These are phyloP conservation scores for Cyanoramphus novaezelandiae DNA, from an alignment of 2,113 vertebrate species.

Conservation along the genomic window DNA sequence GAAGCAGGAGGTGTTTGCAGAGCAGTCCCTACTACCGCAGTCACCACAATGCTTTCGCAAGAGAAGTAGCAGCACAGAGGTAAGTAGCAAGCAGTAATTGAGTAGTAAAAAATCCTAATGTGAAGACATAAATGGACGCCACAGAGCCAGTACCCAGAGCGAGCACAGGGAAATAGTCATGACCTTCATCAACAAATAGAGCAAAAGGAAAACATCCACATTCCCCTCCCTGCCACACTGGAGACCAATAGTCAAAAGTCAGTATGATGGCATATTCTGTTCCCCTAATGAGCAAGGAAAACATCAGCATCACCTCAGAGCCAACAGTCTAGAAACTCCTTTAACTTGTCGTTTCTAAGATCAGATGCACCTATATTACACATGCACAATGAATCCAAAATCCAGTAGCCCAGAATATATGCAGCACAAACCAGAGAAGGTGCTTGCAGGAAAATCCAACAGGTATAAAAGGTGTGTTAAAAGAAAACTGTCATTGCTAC, in stretches of 20 bases:
- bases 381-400: not conserved
- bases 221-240: not conserved
- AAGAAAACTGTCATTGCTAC: not conserved
- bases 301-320: not conserved
- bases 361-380: not conserved
- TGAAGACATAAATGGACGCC: not conserved
- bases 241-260: not conserved
- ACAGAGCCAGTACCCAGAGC: not conserved
- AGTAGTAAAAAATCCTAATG: not conserved
- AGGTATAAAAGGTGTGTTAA: not conserved
- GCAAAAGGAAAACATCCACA: not conserved
- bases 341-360: not conserved
- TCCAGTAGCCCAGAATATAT: not conserved
- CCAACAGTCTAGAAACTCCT: not conserved
- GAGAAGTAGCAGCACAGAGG: not conserved
- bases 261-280: not conserved
- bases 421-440: not conserved
- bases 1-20: not conserved
- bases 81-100: not conserved
- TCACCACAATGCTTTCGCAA: not conserved
- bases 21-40: not conserved
- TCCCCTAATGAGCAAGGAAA: not conserved
- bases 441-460: constrained; percentile 29
- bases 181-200: not conserved
- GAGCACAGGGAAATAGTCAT: accelerated